These are phyloP conservation scores for Garrulus glandarius DNA, from an alignment of 2,797 vertebrate genomes.

Conservation along the genomic window DNA sequence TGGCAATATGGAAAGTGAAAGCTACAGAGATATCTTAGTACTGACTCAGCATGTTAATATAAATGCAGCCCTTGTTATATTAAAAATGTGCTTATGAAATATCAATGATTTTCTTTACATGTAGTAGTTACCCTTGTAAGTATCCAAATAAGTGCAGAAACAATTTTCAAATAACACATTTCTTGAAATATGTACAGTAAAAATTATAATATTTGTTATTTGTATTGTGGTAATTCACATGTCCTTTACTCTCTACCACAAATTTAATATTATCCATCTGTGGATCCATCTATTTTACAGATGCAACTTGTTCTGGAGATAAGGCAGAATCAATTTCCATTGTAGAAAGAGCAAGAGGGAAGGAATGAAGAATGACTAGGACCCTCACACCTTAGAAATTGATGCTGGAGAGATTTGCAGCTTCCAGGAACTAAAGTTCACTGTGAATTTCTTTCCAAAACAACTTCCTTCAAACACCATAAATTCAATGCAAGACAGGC, in stretches of 20 bases:
- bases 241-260: not conserved
- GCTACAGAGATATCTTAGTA: not conserved
- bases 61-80: not conserved
- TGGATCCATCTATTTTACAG: not conserved
- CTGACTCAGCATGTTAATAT: not conserved
- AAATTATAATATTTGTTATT: not conserved
- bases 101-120: not conserved
- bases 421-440: not conserved
- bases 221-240: not conserved
- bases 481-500: not conserved
- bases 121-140: not conserved
- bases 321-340: not conserved
- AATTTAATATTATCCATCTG: not conserved
- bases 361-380: not conserved
- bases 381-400: fast-evolving
- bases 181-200: not conserved
- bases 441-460: not conserved
- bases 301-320: not conserved
- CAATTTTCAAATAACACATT: not conserved
- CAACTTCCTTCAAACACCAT: not conserved
- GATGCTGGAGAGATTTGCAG: not conserved
- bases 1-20: not conserved
- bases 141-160: not conserved
- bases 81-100: not conserved
- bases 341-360: not conserved